Base-by-base conservation (phyloP, 2,888 invertebrate genomes). In the Limnephilus lunatus region DNA sequence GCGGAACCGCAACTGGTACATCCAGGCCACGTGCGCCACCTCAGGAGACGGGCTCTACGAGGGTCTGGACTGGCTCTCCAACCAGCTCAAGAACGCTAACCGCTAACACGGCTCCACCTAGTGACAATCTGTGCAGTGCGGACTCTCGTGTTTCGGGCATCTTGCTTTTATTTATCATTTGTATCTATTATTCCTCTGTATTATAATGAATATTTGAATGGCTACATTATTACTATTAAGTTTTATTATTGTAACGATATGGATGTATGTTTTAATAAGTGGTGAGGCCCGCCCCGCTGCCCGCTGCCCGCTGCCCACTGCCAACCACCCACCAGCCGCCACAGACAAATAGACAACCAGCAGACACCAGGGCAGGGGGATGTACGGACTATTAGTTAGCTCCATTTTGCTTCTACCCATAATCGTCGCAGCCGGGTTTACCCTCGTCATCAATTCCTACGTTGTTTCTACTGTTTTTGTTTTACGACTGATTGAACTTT, bases 41-140 rank as follows among this genome's bases (percentile, higher is more conserved):
- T 99, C 99, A 95, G 99, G 99, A 94, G 99, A 99, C 96, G 99
- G 99, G 94, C 97, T 99, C 94, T 99, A 99, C 96, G 99, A 99
- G 96, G 99, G 99, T 94, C 98, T 99, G 95, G 99, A 99, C 97
- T 99, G 99, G 99, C 98, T 99, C 95, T 99, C 99, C 96, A 99
- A 99, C 97, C 99, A 99, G 97, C 97, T 99, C 95, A 99, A 99
- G 97, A 99, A 99, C 96, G 98, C 98, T 96, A 98, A 98, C 97
- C 99, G 98, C 97, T 99, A 98, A 97, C 96, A 92, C 93, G 93
- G 94, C 91, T 91, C 91, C 32, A 80, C 35, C 93, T 90, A 93
- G 92, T 92, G 93, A 92, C 91, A 92, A 91, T 91, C 90, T 89
- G 90, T 91, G 92, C 93, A 94, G 93, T 93, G 93, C 93, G 93